Evolutionary conservation across 2,888 invertebrate species (phyloP), one percentile per base, ranked within the genome.

Genomic region (Sesamia inferens): DNA sequence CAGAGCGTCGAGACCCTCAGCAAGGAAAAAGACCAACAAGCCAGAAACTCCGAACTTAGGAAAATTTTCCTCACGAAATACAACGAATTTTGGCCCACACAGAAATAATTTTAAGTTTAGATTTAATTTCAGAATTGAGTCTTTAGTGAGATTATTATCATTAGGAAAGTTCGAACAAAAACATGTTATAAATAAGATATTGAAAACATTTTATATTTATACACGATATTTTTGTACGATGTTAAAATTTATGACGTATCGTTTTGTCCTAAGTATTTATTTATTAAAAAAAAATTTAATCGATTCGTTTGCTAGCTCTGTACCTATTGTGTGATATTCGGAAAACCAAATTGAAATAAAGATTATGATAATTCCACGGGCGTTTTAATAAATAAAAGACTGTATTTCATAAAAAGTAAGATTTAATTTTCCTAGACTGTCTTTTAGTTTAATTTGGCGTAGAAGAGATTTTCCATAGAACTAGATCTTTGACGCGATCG

Each of bases 401-500:
- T n/a, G 19, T 24, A 13, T 64, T 61, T n/a, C 51, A 68, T 78
- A 76, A 81, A 84, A 82, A 80, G 85, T 79, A 86, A 74, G n/a
- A 82, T 83, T 79, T 83, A 76, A 78, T 88, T 86, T 83, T 68
- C 22, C 81, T 84, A 74, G 16, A 83, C 81, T 92, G 92, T 92
- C 90, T 71, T 82, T 55, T 71, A 58, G 91, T 91, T 87, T 62
- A 84, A 63, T 81, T 89, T 68, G 88, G 86, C 88, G 88, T 89
- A 5, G 96, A 95, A 72, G 95, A 94, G 82, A 98, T 97, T 93
- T 97, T 97, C 97, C 98, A 97, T 70, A 99, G 91, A 48, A 98
- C 97, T 82, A 99, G 93, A 87, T 98, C 97, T 87, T 97, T 97
- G 42, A 97, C 97, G 75, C 98, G 96, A 74, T 98, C 98, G 88